Evolutionary conservation across 92 coral and sea anemone genomes (phyloP), one percentile per base, ranked within the genome.

Genomic region (Metridium senile): DNA sequence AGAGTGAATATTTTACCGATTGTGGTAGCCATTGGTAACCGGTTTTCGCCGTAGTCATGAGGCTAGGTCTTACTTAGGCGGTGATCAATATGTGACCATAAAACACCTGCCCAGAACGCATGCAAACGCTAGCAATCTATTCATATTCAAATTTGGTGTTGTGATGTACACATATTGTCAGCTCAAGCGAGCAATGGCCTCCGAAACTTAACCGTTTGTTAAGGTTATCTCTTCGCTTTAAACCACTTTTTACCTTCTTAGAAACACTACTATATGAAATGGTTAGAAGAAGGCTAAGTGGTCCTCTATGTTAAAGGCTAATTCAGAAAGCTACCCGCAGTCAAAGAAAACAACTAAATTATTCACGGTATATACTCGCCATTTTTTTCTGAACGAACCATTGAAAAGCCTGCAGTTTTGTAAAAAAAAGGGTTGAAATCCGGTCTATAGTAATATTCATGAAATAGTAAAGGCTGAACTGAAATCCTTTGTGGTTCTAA

Each of bases 101-200:
- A 16, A 57, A 62, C 84, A 79, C 84, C 84, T 79, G 84, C 39
- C 72, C 10, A 9, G 8, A 49, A 70, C 32, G 35, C n/a, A n/a
- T n/a, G 26, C 43, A 70, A 79, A 79, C 66, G 46, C 26, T 39
- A 52, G 39, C 79, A n/a, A n/a, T 51, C 89, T 58, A 84, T 88
- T 88, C 89, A 88, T 88, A 88, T 88, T 88, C 77, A 88, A 88
- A 88, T 86, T 74, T 74, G 59, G 49, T 43, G 28, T 59, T 65
- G 33, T 64, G 43, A 31, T 30, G 76, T 66, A 51, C 59, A 66
- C 67, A 35, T 34, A 68, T 52, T 63, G 75, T 58, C 43, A 80
- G n/a, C n/a, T 74, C 62, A 62, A 59, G 49, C 45, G 73, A 58
- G 26, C 57, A 75, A 81, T 76, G 77, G 75, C 25, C 32, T 71